Evolutionary conservation across 2,113 vertebrate genomes (phyloP), one percentile per base, ranked within the genome.

Genomic region (Asarcornis scutulata): DNA sequence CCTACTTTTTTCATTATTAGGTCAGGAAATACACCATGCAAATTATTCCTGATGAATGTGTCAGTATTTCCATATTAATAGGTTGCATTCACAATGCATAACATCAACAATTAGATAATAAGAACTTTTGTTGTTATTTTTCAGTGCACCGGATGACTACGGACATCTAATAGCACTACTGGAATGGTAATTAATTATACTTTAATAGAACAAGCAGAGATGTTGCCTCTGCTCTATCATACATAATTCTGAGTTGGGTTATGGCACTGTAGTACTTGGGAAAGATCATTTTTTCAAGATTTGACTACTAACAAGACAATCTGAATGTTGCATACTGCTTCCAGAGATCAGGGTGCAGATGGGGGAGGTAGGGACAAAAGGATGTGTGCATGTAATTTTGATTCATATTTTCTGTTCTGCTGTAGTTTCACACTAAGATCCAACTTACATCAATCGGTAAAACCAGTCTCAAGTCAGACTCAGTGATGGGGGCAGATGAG

Each of bases 101-200:
- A 60, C 63, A 62, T 58, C 60, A 87, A 27, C 66, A 16, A 6
- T 42, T 85, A 86, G 52, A 83, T 77, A 87, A 75, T 23, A 89
- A 94, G 63, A 42, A 91, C 40, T 50, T 73, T 52, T 87, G 62
- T 69, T 79, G 29, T 62, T 74, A 92, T 78, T 90, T 89, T 95
- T 71, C 68, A 79, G 7, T 36, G 83, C 27, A 50, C 59, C 42
- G n/a, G 29, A 20, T 79, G 31, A 90, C 72, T 44, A 52, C 2
- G 1, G 48, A 81, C n/a, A 85, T 36, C 67, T 71, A 77, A 56
- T 13, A 73, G 53, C 74, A 34, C 82, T 82, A 64, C 13, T 93
- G 59, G 88, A 89, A 89, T 38, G 29, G 25, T 66, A 95, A 96
- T 96, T 87, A 95, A 87, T 74, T 55, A 75, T 22, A 56, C 32